Evolutionary conservation across 2,888 invertebrate species (phyloP), one percentile per base, ranked within the genome.

Genomic region (Agrochola lota): DNA sequence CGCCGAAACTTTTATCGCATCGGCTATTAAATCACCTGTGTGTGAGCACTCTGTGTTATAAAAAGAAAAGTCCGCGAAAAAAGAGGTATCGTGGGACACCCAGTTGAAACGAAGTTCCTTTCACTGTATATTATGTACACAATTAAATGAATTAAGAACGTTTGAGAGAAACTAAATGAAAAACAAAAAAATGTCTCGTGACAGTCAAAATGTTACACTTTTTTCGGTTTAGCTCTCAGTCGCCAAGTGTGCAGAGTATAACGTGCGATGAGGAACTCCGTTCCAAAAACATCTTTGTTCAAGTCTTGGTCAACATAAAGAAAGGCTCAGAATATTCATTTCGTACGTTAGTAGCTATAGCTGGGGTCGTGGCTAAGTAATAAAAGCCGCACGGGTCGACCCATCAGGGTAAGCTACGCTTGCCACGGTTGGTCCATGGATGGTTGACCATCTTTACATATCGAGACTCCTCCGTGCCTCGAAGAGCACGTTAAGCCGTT

Each of bases 1-100:
- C 74, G 74, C 80, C 72, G 49, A 26, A 46, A 72, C 9, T 59
- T 78, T 64, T 78, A 64, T 59, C 79, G 49, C 43, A 66, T 59
- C 49, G 43, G 30, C 40, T 23, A n/a, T 71, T 79, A 72, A 79
- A 79, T 79, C 72, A 72, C 43, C 5, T 9, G 26, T 17, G 57
- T 40, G 30, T 57, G 9, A 49, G 23, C 23, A 43, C 15, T 63
- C 23, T 4, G 9, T 40, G 9, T 40, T 40, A 40, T 40, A 76
- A 43, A 43, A 23, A 60, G n/a, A n/a, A 55, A 55, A 23, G 9
- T 11, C 23, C 30, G 30, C n/a, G 2, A 30, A 30, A 30, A 30
- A 1, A 55, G 3, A 23, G 9, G 55, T 55, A 9, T 55, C 55
- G 55, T 55, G n/a, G n/a, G n/a, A 55, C n/a, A 55, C 55, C n/a